phyloP scores from a whole-genome alignment of 2,888 invertebrate genomes.

The Tridacna crocea region DNA sequence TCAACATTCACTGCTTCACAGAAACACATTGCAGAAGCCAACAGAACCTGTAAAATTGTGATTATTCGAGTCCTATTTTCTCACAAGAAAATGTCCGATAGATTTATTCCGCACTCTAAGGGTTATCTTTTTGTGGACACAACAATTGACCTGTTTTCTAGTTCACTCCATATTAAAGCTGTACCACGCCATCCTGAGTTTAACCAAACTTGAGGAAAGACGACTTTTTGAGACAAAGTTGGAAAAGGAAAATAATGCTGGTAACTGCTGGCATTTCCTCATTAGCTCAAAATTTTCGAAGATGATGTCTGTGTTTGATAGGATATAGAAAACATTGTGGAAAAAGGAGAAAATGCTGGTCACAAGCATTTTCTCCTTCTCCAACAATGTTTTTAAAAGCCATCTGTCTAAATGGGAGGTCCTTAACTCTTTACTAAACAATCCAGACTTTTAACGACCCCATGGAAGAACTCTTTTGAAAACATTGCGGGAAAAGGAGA shows the following conservation, averaged over 20 bases:
- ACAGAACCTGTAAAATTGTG: too few relatives aligned
- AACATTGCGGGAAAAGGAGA: neutral
- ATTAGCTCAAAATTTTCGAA: too few relatives aligned
- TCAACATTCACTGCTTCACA: too few relatives aligned
- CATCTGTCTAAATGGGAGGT: too few relatives aligned
- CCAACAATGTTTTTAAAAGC: neutral
- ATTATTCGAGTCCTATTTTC: too few relatives aligned
- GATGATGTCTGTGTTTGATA: too few relatives aligned
- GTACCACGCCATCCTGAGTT: too few relatives aligned
- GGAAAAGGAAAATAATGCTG: neutral
- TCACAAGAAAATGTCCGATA: too few relatives aligned
- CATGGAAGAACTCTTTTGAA: neutral
- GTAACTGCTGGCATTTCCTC: neutral
- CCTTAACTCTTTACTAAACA: neutral
- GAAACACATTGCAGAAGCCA: too few relatives aligned
- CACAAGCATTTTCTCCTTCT: neutral
- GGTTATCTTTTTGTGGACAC: conserved; percentile 22
- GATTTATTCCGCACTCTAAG: too few relatives aligned
- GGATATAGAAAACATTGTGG: neutral
- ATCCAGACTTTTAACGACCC: neutral
- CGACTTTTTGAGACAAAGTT: too few relatives aligned
- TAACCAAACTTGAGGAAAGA: neutral
- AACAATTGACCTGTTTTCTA: conserved; percentile 24
- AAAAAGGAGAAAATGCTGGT: neutral
- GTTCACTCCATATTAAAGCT: neutral